Evolutionary conservation across 1,140 invertebrate genomes (phyloP).

Genomic region (Sycophila sp.): DNA sequence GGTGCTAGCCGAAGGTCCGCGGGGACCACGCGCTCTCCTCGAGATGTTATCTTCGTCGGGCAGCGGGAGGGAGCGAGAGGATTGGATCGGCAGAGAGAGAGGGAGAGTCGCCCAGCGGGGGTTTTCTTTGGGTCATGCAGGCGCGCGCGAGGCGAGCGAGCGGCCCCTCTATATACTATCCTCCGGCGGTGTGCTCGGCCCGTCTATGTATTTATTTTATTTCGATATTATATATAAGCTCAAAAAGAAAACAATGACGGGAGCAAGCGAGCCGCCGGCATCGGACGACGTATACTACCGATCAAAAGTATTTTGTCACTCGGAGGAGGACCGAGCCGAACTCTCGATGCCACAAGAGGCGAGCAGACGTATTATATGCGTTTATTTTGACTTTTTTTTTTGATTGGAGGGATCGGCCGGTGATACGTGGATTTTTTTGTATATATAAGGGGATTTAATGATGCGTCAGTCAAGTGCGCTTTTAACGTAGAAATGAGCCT

Average conservation of each 20-base stretch:
- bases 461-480: too few relatives aligned
- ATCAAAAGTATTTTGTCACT: background rate
- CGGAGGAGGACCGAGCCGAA: background rate
- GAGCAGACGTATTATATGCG: too few relatives aligned
- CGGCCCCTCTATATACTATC: constrained; percentile 30
- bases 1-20: constrained; percentile 21
- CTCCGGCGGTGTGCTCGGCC: constrained; percentile 28
- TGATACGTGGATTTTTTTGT: too few relatives aligned
- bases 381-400: too few relatives aligned
- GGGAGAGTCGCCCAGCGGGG: constrained; percentile 47
- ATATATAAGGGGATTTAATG: too few relatives aligned
- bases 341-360: too few relatives aligned
- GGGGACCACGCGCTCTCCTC: constrained; percentile 39
- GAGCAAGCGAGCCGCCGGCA: background rate
- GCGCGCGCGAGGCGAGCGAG: background rate
- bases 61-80: constrained; percentile 30
- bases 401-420: too few relatives aligned
- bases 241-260: constrained; percentile 12
- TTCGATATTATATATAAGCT: constrained; percentile 30
- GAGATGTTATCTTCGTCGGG: constrained; percentile 49
- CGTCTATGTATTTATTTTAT: constrained; percentile 38
- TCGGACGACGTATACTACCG: background rate
- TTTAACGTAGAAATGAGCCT: too few relatives aligned
- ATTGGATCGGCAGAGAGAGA: constrained; percentile 5
- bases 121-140: constrained; percentile 51